Evolutionary conservation across 2,888 invertebrate genomes (phyloP).

Genomic region (Muschampia plurimacula): DNA sequence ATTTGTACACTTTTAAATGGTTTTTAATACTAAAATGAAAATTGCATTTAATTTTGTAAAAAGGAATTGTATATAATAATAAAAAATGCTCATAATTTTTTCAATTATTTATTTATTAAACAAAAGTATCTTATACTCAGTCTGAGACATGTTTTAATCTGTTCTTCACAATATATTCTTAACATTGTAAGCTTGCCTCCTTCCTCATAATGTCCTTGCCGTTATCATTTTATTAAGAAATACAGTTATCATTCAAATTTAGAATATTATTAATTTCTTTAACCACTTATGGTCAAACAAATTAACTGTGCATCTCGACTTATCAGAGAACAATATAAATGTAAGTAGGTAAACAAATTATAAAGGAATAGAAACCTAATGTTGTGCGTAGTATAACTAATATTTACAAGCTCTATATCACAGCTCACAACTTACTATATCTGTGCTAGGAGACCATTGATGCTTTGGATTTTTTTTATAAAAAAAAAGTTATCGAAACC

Average conservation of each 20-base stretch:
- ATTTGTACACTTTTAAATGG: neutral
- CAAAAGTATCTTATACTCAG: slow-evolving; percentile 82
- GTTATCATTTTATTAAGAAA: slow-evolving; percentile 23
- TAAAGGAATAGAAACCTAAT: slow-evolving; percentile 41
- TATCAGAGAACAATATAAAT: slow-evolving; percentile 30
- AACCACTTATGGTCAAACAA: neutral
- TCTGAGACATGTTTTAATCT: slow-evolving; percentile 71
- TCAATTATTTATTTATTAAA: slow-evolving; percentile 72
- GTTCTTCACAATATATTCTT: slow-evolving; percentile 66
- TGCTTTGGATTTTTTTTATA: slow-evolving; percentile 44
- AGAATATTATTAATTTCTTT: neutral
- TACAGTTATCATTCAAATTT: slow-evolving; percentile 16
- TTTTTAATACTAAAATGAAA: neutral
- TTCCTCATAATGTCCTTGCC: slow-evolving; percentile 44
- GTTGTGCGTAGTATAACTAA: slow-evolving; percentile 50
- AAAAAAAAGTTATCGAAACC: slow-evolving; percentile 33
- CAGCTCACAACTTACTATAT: slow-evolving; percentile 75
- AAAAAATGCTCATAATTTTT: slow-evolving; percentile 51
- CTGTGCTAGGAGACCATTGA: slow-evolving; percentile 57
- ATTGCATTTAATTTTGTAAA: neutral
- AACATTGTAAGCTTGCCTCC: slow-evolving; percentile 62
- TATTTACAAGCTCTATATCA: slow-evolving; percentile 81
- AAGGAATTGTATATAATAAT: neutral
- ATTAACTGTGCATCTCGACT: slow-evolving; percentile 29
- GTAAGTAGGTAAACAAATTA: slow-evolving; percentile 20